These are phyloP conservation scores for Scaptomyza caliginosa DNA, from an alignment of 2,888 invertebrate species.

Conservation along the genomic window DNA sequence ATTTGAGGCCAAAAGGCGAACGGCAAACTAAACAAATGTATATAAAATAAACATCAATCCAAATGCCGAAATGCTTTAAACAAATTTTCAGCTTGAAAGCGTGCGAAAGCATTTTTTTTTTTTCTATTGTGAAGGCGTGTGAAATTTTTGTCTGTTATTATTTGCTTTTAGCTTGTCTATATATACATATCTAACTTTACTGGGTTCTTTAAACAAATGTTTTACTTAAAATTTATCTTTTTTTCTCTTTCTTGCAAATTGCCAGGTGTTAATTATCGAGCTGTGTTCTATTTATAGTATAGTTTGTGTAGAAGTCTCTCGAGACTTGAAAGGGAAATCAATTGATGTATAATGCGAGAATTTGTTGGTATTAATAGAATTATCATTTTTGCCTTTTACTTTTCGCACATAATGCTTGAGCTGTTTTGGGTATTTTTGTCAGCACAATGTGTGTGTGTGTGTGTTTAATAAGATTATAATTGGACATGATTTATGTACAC, in stretches of 20 bases:
- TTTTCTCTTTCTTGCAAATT: no score
- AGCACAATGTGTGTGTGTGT: no score
- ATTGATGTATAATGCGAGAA: no score
- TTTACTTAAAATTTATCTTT: not conserved
- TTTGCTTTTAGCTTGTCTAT: not conserved
- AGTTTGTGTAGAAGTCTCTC: not conserved
- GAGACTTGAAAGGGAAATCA: not conserved
- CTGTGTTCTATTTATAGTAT: not conserved
- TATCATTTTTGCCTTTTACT: slow-evolving; percentile 21
- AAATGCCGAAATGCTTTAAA: slow-evolving; percentile 27
- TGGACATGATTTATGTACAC: slow-evolving; percentile 53
- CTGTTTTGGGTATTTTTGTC: slow-evolving; percentile 40
- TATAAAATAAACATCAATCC: not conserved
- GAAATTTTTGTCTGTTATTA: slow-evolving; percentile 18
- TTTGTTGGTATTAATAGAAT: slow-evolving; percentile 20
- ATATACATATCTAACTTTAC: not conserved
- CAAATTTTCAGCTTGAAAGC: slow-evolving; percentile 26
- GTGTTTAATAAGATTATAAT: slow-evolving; percentile 62
- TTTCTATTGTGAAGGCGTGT: slow-evolving; percentile 22
- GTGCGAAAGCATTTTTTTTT: slow-evolving; percentile 13
- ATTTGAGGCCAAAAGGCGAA: not conserved
- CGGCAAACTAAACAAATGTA: slow-evolving; percentile 10
- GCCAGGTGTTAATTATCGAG: no score
- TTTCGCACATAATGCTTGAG: slow-evolving; percentile 7
- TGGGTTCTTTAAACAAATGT: slow-evolving; percentile 8